Evolutionary conservation across 2,113 vertebrate genomes (phyloP).

Genomic region (Halichoeres trimaculatus): DNA sequence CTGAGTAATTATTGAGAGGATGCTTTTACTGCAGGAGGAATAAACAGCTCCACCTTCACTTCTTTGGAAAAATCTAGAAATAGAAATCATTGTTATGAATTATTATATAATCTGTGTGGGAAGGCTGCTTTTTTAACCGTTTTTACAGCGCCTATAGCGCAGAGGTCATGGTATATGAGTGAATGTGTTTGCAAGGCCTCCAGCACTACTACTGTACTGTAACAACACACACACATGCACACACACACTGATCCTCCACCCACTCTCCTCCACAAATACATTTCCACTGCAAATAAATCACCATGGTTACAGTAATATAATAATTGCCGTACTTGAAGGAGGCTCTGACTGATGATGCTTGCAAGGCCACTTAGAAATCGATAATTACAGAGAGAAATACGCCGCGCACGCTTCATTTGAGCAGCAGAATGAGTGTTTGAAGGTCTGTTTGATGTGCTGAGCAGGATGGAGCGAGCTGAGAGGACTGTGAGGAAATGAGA

Average conservation of each 20-base stretch:
- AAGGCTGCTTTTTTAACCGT: background rate
- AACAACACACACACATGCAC: constrained; percentile 13
- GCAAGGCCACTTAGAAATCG: constrained; percentile 51
- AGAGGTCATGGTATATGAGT: constrained; percentile 22
- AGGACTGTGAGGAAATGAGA: background rate
- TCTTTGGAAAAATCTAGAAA: background rate
- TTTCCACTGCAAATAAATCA: constrained; percentile 70
- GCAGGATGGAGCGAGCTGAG: background rate
- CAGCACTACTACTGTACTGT: constrained; percentile 5
- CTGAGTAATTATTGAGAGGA: background rate
- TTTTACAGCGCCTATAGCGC: background rate
- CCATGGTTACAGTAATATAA: constrained; percentile 77
- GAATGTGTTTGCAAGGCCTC: constrained; percentile 21
- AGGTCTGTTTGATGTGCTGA: constrained; percentile 24
- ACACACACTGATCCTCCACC: constrained; percentile 51
- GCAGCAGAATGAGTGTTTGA: constrained; percentile 5
- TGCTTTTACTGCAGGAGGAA: too few relatives aligned
- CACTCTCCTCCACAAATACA: constrained; percentile 71
- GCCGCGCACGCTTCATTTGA: constrained; percentile 21
- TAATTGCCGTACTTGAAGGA: constrained; percentile 57
- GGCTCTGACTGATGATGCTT: constrained; percentile 53
- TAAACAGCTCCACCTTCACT: background rate
- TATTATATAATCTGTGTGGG: background rate
- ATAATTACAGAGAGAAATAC: constrained; percentile 42
- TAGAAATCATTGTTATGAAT: background rate